Conservation (phyloP, 2,113 vertebrate genomes). For the Oenanthe oenanthe region DNA sequence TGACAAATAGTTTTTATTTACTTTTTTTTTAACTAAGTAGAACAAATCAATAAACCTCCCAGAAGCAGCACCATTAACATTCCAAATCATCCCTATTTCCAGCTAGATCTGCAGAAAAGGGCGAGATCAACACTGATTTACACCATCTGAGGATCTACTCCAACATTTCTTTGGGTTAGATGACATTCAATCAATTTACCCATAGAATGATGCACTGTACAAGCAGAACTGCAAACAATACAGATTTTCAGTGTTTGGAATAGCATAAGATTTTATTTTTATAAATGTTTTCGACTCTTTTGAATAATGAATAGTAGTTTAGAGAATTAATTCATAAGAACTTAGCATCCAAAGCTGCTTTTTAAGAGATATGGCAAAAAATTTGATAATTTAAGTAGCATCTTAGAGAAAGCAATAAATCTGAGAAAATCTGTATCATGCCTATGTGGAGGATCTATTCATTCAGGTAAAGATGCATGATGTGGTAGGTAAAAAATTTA, state of each 20-base stretch:
- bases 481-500: neutral
- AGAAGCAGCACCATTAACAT: conserved; percentile 48
- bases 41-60: conserved; percentile 60
- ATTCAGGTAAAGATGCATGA: neutral
- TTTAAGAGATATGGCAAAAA: neutral
- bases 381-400: neutral
- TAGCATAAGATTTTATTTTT: neutral
- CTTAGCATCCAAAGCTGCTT: neutral
- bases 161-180: neutral
- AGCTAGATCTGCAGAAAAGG: conserved; percentile 41
- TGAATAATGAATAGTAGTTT: neutral
- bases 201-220: neutral
- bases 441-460: neutral
- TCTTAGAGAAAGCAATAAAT: neutral
- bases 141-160: neutral
- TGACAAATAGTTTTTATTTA: conserved; percentile 64
- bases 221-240: conserved; percentile 20
- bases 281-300: neutral
- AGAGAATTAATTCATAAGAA: neutral
- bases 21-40: conserved; percentile 15
- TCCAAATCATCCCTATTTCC: conserved; percentile 5
- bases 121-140: conserved; percentile 35
- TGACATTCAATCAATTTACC: conserved; percentile 17
- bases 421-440: neutral
- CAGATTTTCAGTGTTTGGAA: neutral